These are phyloP conservation scores for Subanguina moxae DNA, from an alignment of 1,140 invertebrate genomes.

Conservation along the genomic window DNA sequence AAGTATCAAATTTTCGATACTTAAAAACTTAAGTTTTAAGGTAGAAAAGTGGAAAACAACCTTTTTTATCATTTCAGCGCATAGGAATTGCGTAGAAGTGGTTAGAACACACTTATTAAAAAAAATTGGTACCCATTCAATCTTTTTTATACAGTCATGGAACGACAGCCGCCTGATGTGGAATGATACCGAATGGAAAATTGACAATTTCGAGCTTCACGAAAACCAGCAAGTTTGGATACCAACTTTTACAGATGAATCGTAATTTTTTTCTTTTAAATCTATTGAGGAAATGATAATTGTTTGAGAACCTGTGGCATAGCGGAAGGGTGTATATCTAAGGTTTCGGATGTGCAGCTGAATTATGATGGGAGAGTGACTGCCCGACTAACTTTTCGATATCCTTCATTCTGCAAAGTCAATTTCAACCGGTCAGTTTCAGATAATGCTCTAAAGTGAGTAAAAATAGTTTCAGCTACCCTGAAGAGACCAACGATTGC, in stretches of 20 bases:
- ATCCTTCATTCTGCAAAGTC: constrained; percentile 46
- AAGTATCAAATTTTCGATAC: too few species aligned
- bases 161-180: constrained; percentile 47
- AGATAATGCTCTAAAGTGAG: constrained; percentile 3
- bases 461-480: constrained; percentile 39
- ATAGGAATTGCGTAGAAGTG: too few species aligned
- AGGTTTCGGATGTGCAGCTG: constrained; percentile 43
- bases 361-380: constrained; percentile 43
- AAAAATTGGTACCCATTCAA: background rate
- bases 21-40: too few species aligned
- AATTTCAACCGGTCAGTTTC: constrained; percentile 36
- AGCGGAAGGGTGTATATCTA: constrained; percentile 38
- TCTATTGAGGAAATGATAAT: background rate
- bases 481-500: constrained; percentile 56
- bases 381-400: constrained; percentile 45
- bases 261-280: constrained; percentile 24
- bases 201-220: constrained; percentile 42
- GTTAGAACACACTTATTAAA: background rate
- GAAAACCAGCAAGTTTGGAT: constrained; percentile 52
- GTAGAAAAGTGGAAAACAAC: too few species aligned
- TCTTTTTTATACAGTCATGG: constrained; percentile 45
- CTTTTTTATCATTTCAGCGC: too few species aligned
- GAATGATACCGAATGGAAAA: constrained; percentile 46
- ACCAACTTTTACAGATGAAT: constrained; percentile 47
- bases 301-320: constrained; percentile 44